Conservation (phyloP, 2,888 invertebrate genomes). For the Heteromyza rotundicornis region DNA sequence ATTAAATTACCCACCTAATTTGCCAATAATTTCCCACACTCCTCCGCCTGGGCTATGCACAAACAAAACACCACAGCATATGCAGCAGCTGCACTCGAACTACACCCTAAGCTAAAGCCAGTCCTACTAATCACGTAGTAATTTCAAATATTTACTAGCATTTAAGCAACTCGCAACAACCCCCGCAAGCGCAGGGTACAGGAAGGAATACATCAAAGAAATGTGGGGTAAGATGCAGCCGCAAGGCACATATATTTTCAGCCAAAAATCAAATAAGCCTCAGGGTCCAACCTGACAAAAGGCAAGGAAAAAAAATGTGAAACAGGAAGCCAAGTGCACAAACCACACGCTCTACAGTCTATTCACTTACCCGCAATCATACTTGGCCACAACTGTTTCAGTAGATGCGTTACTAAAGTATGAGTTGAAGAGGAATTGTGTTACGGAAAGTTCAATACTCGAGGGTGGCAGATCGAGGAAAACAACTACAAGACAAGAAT, state of each 20-base stretch:
- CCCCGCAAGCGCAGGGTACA: too few species aligned
- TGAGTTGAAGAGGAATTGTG: too few species aligned
- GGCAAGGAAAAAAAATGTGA: not conserved
- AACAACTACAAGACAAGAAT: too few species aligned
- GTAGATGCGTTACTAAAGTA: too few species aligned
- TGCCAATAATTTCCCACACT: slow-evolving; percentile 4
- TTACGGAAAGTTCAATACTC: too few species aligned
- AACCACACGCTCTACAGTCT: not conserved
- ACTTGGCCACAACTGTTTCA: too few species aligned
- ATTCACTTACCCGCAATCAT: too few species aligned
- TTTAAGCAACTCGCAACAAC: slow-evolving; percentile 24
- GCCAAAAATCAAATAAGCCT: slow-evolving; percentile 24
- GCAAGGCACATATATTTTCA: slow-evolving; percentile 15
- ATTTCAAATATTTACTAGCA: slow-evolving; percentile 39
- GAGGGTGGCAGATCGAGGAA: too few species aligned
- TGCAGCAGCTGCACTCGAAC: not conserved
- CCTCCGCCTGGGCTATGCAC: not conserved
- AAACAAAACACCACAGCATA: not conserved
- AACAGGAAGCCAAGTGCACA: not conserved
- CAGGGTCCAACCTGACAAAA: slow-evolving; percentile 5
- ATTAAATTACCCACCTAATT: slow-evolving; percentile 26
- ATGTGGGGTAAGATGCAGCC: not conserved
- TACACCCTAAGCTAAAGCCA: slow-evolving; percentile 30
- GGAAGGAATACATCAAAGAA: not conserved
- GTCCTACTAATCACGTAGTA: slow-evolving; percentile 39